Base-by-base conservation (phyloP, 2,113 vertebrate genomes). In the Falco punctatus region DNA sequence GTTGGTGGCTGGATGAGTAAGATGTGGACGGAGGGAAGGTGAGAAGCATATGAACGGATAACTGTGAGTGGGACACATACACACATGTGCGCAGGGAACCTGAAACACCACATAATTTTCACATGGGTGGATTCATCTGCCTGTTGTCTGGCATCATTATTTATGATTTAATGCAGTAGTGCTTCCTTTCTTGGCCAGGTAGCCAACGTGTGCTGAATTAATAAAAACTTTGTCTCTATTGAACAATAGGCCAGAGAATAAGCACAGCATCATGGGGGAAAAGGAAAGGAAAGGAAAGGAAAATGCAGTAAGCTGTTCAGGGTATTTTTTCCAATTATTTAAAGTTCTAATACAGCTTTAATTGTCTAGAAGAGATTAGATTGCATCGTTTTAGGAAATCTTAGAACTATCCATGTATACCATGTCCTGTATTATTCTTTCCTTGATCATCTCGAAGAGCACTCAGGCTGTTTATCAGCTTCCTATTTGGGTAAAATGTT, bases 71-170 rank as follows among this genome's bases (percentile, higher is more conserved):
- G 42, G 35, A 22, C 4, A 6, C 8, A 13, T 1, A 38, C 28
- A 55, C 57, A 52, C 30, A 8, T 42, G 42, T 14, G 14, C 59
- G 7, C 4, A 11, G 4, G 48, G 14, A 58, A 38, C 59, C 33
- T 48, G 46, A 73, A 92, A 65, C n/a, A 16, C 12, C 52, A 33
- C 33, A 1, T 35, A 15, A 24, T 79, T 90, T 70, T 67, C 35
- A 33, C 0, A 0, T 20, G 18, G 7, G 65, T 84, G 52, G 21
- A 55, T 84, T 86, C 3, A 38, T 51, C 46, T 81, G 48, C 26
- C 5, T 74, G 33, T 27, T 51, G 9, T 26, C 69, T 66, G 51
- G 2, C 38, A 23, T 27, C 12, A 9, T 52, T 46, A 30, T 42
- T 91, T n/a, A 62, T 13, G 8, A 35, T 64, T 32, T 75, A 35